Percentiles rank a stretch among this genome's conserved stretches.
These are phyloP conservation scores for Nomada lathburiana DNA, from an alignment of 2,888 invertebrate species.

Conservation along the genomic window DNA sequence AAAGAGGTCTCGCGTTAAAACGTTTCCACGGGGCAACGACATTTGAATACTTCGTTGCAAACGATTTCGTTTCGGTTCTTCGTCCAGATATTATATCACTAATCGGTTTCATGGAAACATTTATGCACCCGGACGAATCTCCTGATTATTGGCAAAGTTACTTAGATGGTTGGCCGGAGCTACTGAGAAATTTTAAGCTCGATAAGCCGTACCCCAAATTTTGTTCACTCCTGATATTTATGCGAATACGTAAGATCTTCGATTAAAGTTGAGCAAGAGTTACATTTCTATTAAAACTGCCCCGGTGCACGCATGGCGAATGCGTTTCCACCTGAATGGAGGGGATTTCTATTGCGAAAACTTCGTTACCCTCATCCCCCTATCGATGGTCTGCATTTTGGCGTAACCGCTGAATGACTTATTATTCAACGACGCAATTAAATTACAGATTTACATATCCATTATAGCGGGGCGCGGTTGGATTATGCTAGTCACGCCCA, in stretches of 20 bases:
- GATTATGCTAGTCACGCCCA: conserved; percentile 61
- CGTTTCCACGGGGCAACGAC: neutral
- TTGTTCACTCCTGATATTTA: conserved; percentile 37
- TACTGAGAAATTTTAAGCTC: conserved; percentile 35
- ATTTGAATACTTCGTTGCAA: conserved; percentile 1
- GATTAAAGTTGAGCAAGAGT: conserved; percentile 53
- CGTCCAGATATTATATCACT: conserved; percentile 4
- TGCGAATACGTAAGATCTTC: conserved; percentile 51
- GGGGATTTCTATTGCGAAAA: conserved; percentile 59
- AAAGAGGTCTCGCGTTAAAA: conserved; percentile 5
- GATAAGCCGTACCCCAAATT: conserved; percentile 12
- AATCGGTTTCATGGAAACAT: conserved; percentile 49
- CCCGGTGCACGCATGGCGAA: conserved; percentile 27
- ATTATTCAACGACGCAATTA: conserved; percentile 71
- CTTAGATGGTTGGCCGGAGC: conserved; percentile 12
- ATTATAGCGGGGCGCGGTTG: conserved; percentile 48
- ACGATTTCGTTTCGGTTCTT: neutral
- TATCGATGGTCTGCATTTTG: conserved; percentile 44
- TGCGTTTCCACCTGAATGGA: conserved; percentile 47
- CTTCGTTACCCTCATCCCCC: conserved; percentile 25
- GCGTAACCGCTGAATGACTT: conserved; percentile 59
- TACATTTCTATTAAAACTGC: conserved; percentile 47
- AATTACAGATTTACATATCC: conserved; percentile 70
- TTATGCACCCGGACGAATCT: conserved; percentile 31
- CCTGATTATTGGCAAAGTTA: conserved; percentile 41